phyloP scores from a whole-genome alignment of 2,888 invertebrate species.

The Trachelus tabidus region DNA sequence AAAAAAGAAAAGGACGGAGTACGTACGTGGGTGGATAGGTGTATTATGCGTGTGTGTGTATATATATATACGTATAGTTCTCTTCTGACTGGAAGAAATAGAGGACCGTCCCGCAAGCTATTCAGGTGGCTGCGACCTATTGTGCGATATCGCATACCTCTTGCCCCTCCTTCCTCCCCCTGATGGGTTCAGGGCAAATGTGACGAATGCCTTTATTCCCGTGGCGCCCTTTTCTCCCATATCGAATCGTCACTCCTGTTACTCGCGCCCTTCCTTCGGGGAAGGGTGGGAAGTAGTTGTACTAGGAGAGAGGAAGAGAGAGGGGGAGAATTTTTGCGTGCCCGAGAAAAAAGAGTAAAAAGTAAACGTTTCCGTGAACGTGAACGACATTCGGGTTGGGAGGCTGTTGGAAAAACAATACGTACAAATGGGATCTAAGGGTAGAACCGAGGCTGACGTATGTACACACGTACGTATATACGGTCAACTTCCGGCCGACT shows the following conservation, averaged over 20 bases:
- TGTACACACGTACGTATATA: neutral
- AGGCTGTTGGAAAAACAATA: neutral
- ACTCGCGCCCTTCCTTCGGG: conserved; percentile 20
- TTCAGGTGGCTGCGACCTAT: conserved; percentile 16
- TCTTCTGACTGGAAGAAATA: neutral
- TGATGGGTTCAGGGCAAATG: conserved; percentile 20
- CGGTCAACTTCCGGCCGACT: neutral
- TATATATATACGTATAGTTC: neutral
- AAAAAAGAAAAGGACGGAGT: neutral
- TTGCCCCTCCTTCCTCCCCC: neutral
- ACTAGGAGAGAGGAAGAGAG: conserved; percentile 8
- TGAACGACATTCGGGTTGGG: neutral
- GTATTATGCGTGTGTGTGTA: too few species aligned
- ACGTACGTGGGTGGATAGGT: neutral
- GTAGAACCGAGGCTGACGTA: neutral
- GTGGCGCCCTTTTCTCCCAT: neutral
- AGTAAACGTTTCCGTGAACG: neutral
- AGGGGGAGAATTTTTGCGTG: neutral
- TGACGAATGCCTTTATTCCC: conserved; percentile 41
- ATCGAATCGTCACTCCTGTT: neutral
- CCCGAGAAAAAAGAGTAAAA: neutral
- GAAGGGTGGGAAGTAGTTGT: conserved; percentile 6
- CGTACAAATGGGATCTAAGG: neutral
- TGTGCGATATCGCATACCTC: conserved; percentile 33
- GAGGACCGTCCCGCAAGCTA: neutral